A percentile compares a stretch with the other conserved stretches of the same genome.
Evolutionary conservation across 2,797 vertebrate species (phyloP).

Genomic region (Limnodromus scolopaceus): DNA sequence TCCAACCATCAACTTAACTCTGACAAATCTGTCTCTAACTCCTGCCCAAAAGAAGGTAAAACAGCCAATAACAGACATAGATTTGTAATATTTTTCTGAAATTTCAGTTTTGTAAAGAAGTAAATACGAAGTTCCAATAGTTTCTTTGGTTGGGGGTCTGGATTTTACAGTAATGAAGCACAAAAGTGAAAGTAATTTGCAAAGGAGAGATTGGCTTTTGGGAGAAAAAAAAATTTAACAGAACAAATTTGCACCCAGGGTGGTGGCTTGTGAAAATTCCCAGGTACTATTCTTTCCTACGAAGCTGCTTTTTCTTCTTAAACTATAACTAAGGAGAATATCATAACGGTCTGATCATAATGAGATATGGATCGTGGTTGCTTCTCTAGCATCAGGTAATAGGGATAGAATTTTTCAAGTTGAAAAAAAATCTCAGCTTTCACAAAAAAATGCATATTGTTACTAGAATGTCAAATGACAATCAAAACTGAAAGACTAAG

Average conservation of each 20-base stretch:
- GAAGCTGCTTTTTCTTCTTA: not conserved
- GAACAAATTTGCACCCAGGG: not conserved
- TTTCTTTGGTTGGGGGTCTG: not conserved
- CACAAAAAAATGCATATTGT: not conserved
- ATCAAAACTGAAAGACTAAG: not conserved
- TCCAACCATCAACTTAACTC: no score
- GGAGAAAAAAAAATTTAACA: not conserved
- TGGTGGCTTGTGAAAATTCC: not conserved
- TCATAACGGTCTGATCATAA: not conserved
- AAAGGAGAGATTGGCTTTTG: not conserved
- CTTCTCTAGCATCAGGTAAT: not conserved
- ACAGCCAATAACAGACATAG: not conserved
- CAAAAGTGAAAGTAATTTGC: not conserved
- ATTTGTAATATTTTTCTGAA: not conserved
- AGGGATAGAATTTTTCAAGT: not conserved
- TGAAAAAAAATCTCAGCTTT: not conserved
- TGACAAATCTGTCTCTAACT: not conserved
- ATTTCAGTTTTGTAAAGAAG: not conserved
- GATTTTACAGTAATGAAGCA: not conserved
- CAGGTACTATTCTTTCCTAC: not conserved
- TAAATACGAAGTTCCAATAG: not conserved
- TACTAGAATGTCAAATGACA: not conserved
- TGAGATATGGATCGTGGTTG: not conserved
- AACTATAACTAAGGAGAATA: not conserved
- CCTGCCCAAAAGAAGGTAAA: not conserved